Percentiles rank a stretch among this genome's conserved stretches.
Conservation (phyloP, 2,888 invertebrate species). For the Embidobia sp. region DNA sequence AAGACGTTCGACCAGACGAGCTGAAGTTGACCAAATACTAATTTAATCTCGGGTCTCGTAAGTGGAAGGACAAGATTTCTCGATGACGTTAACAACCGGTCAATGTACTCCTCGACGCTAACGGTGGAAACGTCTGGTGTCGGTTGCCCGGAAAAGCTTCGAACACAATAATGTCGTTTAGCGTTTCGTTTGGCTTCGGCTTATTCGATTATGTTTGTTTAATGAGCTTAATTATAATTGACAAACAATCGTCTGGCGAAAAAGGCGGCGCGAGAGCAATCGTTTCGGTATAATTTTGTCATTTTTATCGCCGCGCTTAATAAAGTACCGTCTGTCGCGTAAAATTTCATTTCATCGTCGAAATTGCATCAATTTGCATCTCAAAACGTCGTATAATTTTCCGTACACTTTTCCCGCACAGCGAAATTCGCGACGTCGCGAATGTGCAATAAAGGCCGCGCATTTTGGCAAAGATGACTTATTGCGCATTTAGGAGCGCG, state of each 20-base stretch:
- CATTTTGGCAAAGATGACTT: conserved; percentile 4
- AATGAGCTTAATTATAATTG: conserved; percentile 11
- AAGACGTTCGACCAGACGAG: conserved; percentile 25
- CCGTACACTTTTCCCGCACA: conserved; percentile 9
- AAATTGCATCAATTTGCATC: conserved; percentile 25
- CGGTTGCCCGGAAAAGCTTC: conserved; percentile 25
- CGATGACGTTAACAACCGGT: conserved; percentile 67
- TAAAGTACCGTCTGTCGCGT: conserved; percentile 4
- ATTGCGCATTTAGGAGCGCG: neutral
- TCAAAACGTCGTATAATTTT: conserved; percentile 20
- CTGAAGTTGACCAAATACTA: conserved; percentile 48
- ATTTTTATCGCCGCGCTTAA: conserved; percentile 14
- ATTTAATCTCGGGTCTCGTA: conserved; percentile 64
- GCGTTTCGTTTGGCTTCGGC: neutral
- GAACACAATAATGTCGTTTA: conserved; percentile 24
- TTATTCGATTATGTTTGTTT: neutral
- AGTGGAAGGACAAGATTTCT: conserved; percentile 70
- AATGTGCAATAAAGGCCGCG: neutral
- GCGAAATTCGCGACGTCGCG: neutral
- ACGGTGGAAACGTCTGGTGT: conserved; percentile 47
- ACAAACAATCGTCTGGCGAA: neutral
- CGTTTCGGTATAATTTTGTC: neutral
- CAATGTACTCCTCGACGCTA: conserved; percentile 60
- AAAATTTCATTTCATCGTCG: conserved; percentile 10
- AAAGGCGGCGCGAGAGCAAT: neutral